Conservation (phyloP, 2,113 vertebrate species). For the Nothobranchius furzeri region DNA sequence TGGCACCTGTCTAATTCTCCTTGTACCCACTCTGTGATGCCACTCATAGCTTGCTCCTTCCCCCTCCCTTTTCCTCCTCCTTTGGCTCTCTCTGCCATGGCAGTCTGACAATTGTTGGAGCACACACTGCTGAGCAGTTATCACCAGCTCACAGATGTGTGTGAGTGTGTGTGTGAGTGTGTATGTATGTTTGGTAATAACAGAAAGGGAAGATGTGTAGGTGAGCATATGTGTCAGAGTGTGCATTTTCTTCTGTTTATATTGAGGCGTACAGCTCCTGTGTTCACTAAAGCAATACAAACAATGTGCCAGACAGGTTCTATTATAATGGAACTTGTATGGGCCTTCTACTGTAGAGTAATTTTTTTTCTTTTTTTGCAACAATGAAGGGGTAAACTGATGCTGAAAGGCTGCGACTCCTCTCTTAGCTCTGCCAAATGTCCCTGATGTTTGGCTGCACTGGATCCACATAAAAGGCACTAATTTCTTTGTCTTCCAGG, state of each 20-base stretch:
- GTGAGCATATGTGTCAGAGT: constrained; percentile 50
- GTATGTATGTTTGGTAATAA: constrained; percentile 58
- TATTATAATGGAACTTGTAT: constrained; percentile 65
- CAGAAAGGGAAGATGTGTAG: constrained; percentile 43
- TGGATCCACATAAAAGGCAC: constrained; percentile 75
- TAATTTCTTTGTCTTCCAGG: constrained; percentile 74
- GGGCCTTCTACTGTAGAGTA: constrained; percentile 55
- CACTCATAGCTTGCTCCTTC: constrained; percentile 72
- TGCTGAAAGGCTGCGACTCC: constrained; percentile 61
- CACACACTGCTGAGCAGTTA: constrained; percentile 75
- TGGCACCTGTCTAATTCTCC: constrained; percentile 75
- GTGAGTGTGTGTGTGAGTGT: constrained; percentile 37
- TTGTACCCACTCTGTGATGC: constrained; percentile 73
- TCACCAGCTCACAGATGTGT: constrained; percentile 76
- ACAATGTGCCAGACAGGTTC: constrained; percentile 70
- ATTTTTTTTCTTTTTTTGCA: constrained; percentile 47
- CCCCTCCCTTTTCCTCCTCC: constrained; percentile 62
- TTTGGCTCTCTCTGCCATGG: constrained; percentile 70
- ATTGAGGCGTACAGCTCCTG: constrained; percentile 56
- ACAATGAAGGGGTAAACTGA: constrained; percentile 69
- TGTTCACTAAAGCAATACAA: constrained; percentile 74
- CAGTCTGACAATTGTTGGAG: constrained; percentile 76
- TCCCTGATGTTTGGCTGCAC: constrained; percentile 58
- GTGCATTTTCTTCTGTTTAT: constrained; percentile 59
- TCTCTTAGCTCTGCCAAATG: constrained; percentile 61